Base-by-base conservation (phyloP, 2,888 invertebrate genomes). In the Andrena trimmerana region DNA sequence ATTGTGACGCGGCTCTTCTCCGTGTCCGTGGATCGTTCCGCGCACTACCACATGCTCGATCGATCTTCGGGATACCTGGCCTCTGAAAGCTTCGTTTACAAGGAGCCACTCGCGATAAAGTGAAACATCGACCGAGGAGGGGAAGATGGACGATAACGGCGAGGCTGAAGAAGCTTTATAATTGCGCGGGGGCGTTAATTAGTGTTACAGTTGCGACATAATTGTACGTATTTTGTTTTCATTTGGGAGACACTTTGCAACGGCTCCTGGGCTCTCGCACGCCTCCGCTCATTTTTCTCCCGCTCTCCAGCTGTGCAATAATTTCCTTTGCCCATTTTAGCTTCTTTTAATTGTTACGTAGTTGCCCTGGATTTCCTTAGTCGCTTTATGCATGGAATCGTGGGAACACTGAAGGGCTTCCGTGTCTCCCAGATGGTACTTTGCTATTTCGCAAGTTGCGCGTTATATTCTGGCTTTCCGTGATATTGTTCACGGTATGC, bases 201-300 rank as follows among this genome's bases (percentile, higher is more conserved):
- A 59, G 69, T 27, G 36, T 33, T 57, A 59, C 69, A 63, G 65
- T 52, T 70, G 57, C 59, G 33, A 73, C 65, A 31, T 65, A 70
- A 70, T 70, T 59, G 69, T 29, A 42, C 13, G 57, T 36, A 70
- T 59, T 70, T 70, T 70, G 59, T 70, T 70, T 48, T 42, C 69
- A 70, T 70, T 70, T 70, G 6, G 69, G 10, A 27, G 42, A 20
- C 29, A 59, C 59, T 70, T 70, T 31, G 29, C 59, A 69, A 31
- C 59, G 10, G 42, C 29, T 48, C 7, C 69, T 20, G 59, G n/a
- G 10, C 36, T 29, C 36, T 69, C 29, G 36, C 36, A 20, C 59
- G 31, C 59, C 59, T 7, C 27, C 48, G 20, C 42, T 57, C 42
- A 70, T 59, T 70, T 70, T 59, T 59, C 59, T 36, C 29, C 42